Percentiles rank a stretch among this genome's conserved stretches.
These are phyloP conservation scores for Hypotaenidia okinawae DNA, from an alignment of 2,797 vertebrate genomes.

Conservation along the genomic window DNA sequence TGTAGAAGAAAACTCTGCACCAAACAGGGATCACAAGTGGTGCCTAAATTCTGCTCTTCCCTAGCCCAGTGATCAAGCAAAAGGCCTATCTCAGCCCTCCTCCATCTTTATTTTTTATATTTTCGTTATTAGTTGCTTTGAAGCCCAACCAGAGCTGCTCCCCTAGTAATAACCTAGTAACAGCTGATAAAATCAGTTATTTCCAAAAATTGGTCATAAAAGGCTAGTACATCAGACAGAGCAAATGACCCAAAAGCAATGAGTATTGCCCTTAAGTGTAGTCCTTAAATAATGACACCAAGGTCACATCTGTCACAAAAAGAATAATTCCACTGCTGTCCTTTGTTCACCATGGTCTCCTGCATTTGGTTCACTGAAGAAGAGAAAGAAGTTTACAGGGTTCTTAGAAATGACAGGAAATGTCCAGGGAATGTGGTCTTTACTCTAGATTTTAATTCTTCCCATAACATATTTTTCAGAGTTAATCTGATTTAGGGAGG, in stretches of 20 bases:
- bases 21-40: background rate
- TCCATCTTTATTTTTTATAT: background rate
- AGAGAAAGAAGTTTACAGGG: background rate
- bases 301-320: background rate
- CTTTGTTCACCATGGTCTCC: background rate
- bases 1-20: background rate
- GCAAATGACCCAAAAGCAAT: background rate
- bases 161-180: background rate
- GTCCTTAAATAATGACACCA: conserved; percentile 7
- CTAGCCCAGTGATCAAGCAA: background rate
- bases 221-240: background rate
- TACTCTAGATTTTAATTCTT: conserved; percentile 21
- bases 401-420: conserved; percentile 1
- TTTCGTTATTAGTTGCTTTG: background rate
- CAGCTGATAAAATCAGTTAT: background rate
- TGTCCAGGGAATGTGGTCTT: background rate
- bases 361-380: background rate
- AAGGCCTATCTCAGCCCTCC: background rate
- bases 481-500: conserved; percentile 1
- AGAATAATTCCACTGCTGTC: background rate
- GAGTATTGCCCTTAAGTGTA: background rate
- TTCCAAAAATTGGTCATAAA: background rate
- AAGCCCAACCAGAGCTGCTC: background rate
- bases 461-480: conserved; percentile 29
- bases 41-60: background rate